Evolutionary conservation across 2,888 invertebrate genomes (phyloP).

Genomic region (Caenorhabditis uteleia): DNA sequence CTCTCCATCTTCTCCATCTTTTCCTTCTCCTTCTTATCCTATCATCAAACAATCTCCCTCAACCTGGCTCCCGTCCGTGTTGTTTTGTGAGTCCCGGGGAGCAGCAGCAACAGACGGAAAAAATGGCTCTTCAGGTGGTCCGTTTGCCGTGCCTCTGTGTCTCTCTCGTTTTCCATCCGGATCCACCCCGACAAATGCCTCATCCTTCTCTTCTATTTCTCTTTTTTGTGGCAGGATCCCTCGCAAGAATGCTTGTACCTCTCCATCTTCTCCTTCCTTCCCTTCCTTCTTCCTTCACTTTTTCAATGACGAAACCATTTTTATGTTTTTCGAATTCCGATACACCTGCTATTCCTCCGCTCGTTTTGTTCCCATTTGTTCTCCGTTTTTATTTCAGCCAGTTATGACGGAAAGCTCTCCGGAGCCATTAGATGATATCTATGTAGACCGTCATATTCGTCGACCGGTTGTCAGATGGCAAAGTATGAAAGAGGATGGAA

Average conservation of each 20-base stretch:
- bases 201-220: too few species aligned
- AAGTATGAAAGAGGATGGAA: slow-evolving; percentile 41
- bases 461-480: slow-evolving; percentile 49
- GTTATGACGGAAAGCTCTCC: slow-evolving; percentile 54
- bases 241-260: too few species aligned
- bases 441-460: slow-evolving; percentile 30
- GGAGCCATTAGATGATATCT: slow-evolving; percentile 50
- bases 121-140: slow-evolving; percentile 12
- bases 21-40: neutral
- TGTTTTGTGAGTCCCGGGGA: neutral
- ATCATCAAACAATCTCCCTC: neutral
- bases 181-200: too few species aligned
- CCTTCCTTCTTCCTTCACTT: too few species aligned
- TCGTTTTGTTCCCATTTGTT: neutral
- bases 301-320: slow-evolving; percentile 35
- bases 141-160: too few species aligned
- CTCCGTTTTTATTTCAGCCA: too few species aligned
- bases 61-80: neutral
- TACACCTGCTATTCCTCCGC: too few species aligned
- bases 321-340: slow-evolving; percentile 10
- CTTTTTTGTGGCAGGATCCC: too few species aligned
- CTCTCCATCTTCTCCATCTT: neutral
- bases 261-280: too few species aligned
- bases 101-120: slow-evolving; percentile 2
- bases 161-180: slow-evolving; percentile 15